Evolutionary conservation across 92 coral and sea anemone species (phyloP), one percentile per base, ranked within the genome.

Genomic region (Bergia puertoricense): DNA sequence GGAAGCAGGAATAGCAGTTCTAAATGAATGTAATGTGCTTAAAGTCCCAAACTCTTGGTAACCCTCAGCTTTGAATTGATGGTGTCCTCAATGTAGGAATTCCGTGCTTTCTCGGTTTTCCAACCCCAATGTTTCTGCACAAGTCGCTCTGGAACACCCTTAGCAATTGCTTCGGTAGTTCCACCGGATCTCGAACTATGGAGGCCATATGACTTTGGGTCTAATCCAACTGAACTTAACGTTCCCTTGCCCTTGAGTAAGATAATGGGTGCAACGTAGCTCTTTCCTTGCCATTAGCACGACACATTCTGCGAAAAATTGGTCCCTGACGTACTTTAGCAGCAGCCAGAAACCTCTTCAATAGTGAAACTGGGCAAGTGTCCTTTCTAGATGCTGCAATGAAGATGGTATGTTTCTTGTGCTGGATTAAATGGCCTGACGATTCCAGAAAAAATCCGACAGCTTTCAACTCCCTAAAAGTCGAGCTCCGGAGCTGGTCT

Each of bases 131-230:
- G 74, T 69, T 69, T 69, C 74, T 69, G 74, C 4, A 69, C 74
- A 69, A 69, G 76, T 71, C 39, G 76, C 1, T 71, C 76, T 71
- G 76, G 76, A 71, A 36, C 76, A 1, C 39, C 76, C 41, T 11
- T 71, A 9, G 76, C 76, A 71, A 71, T 22, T 71, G 41, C 76
- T 71, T 71, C 76, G 30, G 76, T 71, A 71, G 76, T 3, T 39
- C 76, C 88, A 41, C 88, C 88, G 11, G 88, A 85, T n/a, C 89
- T 79, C 1, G 66, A 72, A n/a, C 89, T 86, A 14, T 86, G 89
- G 20, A 86, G 59, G 18, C 89, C 82, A 73, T 86, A 86, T 18
- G 10, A 1, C 13, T 9, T 3, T 16, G 89, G 82, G 45, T 74
- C 81, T 11, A 86, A 65, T 6, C 89, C 89, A 86, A 86, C 57